phyloP scores from a whole-genome alignment of 2,113 vertebrate genomes.

The Rhynchomys soricoides region DNA sequence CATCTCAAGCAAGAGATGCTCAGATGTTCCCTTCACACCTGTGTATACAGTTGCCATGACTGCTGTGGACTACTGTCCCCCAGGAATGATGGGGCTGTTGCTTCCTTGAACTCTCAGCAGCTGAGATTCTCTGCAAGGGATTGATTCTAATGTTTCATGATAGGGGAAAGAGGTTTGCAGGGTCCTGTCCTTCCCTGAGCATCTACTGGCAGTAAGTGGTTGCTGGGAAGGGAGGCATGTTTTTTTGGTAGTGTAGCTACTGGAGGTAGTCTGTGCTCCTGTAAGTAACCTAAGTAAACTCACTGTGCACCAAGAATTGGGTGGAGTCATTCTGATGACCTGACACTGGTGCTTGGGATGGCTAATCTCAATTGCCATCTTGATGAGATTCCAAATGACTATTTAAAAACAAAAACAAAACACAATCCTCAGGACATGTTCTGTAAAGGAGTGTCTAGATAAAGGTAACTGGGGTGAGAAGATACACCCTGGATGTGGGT shows the following conservation, averaged over 20 bases:
- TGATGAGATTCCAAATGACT: neutral
- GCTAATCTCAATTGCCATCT: neutral
- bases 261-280: neutral
- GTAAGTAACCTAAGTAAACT: neutral
- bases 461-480: neutral
- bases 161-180: neutral
- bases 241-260: neutral
- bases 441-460: neutral
- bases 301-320: neutral
- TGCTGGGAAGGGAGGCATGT: neutral
- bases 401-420: neutral
- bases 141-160: neutral
- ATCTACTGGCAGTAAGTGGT: neutral
- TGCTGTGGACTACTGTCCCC: neutral
- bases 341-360: neutral
- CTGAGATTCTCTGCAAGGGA: neutral
- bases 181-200: neutral
- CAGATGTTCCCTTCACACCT: neutral
- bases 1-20: neutral
- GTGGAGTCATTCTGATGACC: neutral
- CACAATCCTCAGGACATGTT: neutral
- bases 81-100: no score
- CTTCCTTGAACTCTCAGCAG: neutral
- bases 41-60: neutral
- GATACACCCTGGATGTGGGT: no score